Evolutionary conservation across 2,888 invertebrate species (phyloP), one percentile per base, ranked within the genome.

Genomic region (Aricia artaxerxes): DNA sequence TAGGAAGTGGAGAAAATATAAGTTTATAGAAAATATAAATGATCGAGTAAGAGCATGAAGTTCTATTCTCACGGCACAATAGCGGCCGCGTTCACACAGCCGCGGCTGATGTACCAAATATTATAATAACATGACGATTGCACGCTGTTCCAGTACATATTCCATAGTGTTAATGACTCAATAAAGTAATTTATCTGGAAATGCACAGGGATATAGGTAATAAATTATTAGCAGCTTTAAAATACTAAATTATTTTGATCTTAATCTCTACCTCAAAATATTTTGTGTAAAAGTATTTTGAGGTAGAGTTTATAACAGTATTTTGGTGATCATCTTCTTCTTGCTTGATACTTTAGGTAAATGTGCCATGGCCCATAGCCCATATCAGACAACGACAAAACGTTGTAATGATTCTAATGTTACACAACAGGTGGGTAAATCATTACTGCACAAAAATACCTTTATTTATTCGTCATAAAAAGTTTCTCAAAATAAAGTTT

Each of bases 1-100:
- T 69, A 35, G 38, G 69, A 69, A 69, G 69, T 69, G 35, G 35
- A 69, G 35, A 35, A 38, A 69, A 38, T 69, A 69, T 64, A 64
- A 31, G 24, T 64, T 64, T 69, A 35, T 69, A 64, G 24, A 16
- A 69, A 1, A 38, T 69, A 11, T 69, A 4, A 69, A 69, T 69
- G 69, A 69, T 69, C 69, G 35, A 69, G 69, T 69, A 69, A 69
- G 35, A 69, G 69, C 69, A 38, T 38, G 35, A 1, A 69, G 69
- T 35, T 69, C 35, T 69, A 38, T 69, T 69, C 69, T 69, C 69
- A 69, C 13, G 31, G 13, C 13, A 69, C 69, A 69, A 69, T 35
- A 69, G 69, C 35, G 69, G 35, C 69, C 69, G 69, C 69, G 69
- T 69, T 69, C 69, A 69, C 69, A 69, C 69, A 69, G 69, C 69